Evolutionary conservation across 2,797 vertebrate genomes (phyloP), one percentile per base, ranked within the genome.

Genomic region (Lithobates pipiens): DNA sequence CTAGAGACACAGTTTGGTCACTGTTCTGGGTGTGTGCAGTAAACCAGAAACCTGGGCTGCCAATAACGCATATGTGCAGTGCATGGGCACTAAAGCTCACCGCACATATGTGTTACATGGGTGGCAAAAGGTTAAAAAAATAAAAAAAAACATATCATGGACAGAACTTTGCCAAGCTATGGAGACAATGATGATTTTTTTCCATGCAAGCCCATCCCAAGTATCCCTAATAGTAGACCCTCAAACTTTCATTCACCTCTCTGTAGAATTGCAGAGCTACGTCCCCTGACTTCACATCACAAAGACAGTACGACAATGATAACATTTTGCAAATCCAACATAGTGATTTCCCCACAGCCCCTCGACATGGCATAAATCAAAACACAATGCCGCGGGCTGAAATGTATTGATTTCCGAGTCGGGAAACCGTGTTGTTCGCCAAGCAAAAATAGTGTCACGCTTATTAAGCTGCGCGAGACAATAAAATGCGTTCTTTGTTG

Each of bases 351-450:
- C 86, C 76, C 44, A 50, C 67, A 76, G 81, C 63, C 29, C 81
- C 75, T 76, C 77, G 61, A 84, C 86, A 76, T 18, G 68, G 76
- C 54, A 84, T 87, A 79, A 87, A 87, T 83, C 86, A 87, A 78
- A 79, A 70, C 76, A 76, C 70, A 68, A 80, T 78, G 76, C 86
- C 86, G 36, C 32, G 15, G 81, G 86, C 86, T 80, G 76, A 42
- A 86, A 54, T 75, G 76, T 87, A 87, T 87, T 87, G 86, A 87
- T 87, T 87, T 87, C 71, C 36, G 76, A 39, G 18, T 36, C 34
- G 72, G 69, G 77, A 81, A 85, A 76, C 34, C 36, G 68, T 83
- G 76, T 80, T 84, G 32, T 87, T 68, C 23, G 67, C 71, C 23
- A 61, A 80, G 81, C 15, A 75, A 69, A 61, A 83, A 83, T 63